Base-by-base conservation (phyloP, 2,888 invertebrate genomes). In the Nezara viridula region DNA sequence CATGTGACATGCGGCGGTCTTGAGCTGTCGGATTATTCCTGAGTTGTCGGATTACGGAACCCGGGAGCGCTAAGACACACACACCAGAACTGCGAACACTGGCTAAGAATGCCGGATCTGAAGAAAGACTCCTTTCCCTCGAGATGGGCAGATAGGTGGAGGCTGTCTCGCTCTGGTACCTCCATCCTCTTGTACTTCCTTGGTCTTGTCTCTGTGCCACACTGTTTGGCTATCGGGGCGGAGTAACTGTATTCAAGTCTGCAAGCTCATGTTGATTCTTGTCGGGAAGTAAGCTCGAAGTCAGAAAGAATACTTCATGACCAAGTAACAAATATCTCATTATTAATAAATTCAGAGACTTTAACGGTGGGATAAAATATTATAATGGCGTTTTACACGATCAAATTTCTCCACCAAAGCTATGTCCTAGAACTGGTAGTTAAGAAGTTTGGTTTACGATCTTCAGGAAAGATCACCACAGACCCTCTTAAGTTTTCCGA, bases 121-220 rank as follows among this genome's bases (percentile, higher is more conserved):
- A 81, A 81, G 81, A 81, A 81, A 81, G 24, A 44, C 81, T 44
- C 81, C 81, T 81, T 81, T 81, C 81, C 81, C 81, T 81, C 44
- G 81, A 44, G 81, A 81, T 81, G 81, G 81, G 10, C 44, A 47
- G 81, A 44, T 81, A 81, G 81, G 14, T 44, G 3, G 81, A 24
- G 66, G 32, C 66, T 37, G 66, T 21, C 37, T 73, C 66, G 66
- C 66, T 73, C 37, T 37, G 66, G 32, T 73, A 37, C 32, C 66
- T 37, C 66, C 37, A 60, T 37, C 21, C 37, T 7, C 27, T 27
- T 27, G 60, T 21, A 73, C 66, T 73, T 73, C 66, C 66, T 37
- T 37, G 66, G 19, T 37, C 66, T 73, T 73, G 32, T 6, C 32
- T 73, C n/a, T 73, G 32, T 73, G 16, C 66, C 37, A 73, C 66